Base-by-base conservation (phyloP, 2,888 invertebrate genomes). In the Arrhopalites spinosus region DNA sequence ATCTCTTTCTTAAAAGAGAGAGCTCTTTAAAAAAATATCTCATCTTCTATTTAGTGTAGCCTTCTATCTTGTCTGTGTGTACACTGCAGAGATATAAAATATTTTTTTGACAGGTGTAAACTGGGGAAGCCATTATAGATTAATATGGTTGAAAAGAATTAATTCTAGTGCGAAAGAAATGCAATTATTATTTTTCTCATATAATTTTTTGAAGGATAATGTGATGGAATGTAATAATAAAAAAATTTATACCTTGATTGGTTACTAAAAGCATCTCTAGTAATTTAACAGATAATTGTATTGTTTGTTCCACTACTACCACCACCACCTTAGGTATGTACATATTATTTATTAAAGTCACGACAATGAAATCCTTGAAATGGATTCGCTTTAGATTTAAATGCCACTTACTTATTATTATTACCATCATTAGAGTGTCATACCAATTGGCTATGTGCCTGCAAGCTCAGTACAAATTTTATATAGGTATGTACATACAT, bases 331-430 rank as follows among this genome's bases (percentile, higher is more conserved):
- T 53, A 17, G 15, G n/a, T 47, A 47, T 7, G 15, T 66, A 17
- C 20, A 66, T 20, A 45, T 23, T 30, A 70, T 59, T 70, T 70
- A 59, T 59, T 70, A 56, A 66, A 73, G 64, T 64, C 73, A 73
- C 66, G 73, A 73, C 66, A 43, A 29, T 30, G 64, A 66, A 30
- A 64, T 72, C 72, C 72, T 72, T 72, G 72, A 72, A 72, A 72
- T 72, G 61, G 72, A 72, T 72, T 72, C 61, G 72, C 61, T 72
- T 72, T 63, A 68, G 68, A 25, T 68, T 68, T 68, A 68, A 68
- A 68, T 68, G 27, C 50, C 50, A 68, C 68, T 68, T 50, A 50
- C 66, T 23, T 43, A 66, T 66, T 66, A n/a, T 66, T 66, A 66
- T 43, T 17, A 45, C 25, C 20, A 43, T 47, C 29, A 29, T 68